Conservation (phyloP, 2,113 vertebrate genomes). For the Canis aureus region DNA sequence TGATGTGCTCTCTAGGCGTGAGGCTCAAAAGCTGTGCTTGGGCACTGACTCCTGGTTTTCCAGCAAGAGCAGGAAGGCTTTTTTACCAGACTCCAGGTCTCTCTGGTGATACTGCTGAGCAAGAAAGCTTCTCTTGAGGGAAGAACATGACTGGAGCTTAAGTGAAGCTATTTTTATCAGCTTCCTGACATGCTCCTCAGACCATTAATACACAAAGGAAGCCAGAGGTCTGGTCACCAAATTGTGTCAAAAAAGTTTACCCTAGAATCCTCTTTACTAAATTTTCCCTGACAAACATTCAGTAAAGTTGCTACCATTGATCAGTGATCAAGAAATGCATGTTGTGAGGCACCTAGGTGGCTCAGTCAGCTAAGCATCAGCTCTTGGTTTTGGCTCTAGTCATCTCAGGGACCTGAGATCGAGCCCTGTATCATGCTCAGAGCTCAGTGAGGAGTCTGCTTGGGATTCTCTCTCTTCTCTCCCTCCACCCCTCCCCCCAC, state of each 20-base stretch:
- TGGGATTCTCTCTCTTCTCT: neutral
- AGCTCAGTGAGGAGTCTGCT: neutral
- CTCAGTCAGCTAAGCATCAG: neutral
- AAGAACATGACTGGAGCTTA: slow-evolving; percentile 42
- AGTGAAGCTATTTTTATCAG: slow-evolving; percentile 62
- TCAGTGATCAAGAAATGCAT: slow-evolving; percentile 20
- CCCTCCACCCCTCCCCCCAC: no score
- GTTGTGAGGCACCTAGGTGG: neutral
- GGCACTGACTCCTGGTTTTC: slow-evolving; percentile 67
- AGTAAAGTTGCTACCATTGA: neutral
- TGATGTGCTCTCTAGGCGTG: slow-evolving; percentile 43
- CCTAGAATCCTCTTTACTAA: slow-evolving; percentile 58
- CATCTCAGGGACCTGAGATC: neutral
- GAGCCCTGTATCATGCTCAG: neutral
- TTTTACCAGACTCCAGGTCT: neutral
- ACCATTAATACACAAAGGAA: slow-evolving; percentile 2
- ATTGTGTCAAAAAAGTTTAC: slow-evolving; percentile 56
- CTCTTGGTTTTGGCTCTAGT: neutral
- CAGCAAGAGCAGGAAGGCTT: slow-evolving; percentile 63
- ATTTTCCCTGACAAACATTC: slow-evolving; percentile 54
- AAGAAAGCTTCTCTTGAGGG: slow-evolving; percentile 47
- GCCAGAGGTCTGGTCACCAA: slow-evolving; percentile 39
- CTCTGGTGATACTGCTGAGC: slow-evolving; percentile 22
- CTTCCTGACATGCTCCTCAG: slow-evolving; percentile 42
- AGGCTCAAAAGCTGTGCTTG: slow-evolving; percentile 17